Conservation (phyloP, 2,888 invertebrate species). For the Allophyes oxyacanthae region DNA sequence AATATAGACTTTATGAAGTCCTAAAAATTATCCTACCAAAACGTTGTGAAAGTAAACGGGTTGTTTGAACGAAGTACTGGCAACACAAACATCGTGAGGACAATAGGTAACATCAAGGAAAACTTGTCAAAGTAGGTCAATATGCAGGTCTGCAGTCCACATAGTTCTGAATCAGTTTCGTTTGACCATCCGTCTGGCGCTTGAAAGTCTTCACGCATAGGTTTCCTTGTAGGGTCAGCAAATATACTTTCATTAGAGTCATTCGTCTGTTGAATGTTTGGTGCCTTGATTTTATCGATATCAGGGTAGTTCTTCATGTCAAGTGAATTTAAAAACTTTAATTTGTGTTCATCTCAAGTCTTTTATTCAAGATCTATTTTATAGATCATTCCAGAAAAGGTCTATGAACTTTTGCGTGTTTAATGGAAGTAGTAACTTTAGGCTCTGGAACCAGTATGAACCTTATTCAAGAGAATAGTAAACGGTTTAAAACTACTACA, state of each 20-base stretch:
- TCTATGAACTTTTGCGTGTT: no score
- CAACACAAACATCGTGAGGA: constrained; percentile 5
- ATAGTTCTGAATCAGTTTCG: constrained; percentile 25
- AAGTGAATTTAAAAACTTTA: neutral
- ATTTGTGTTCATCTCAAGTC: no score
- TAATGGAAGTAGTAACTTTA: no score
- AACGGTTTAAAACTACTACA: no score
- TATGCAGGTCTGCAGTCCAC: constrained; percentile 6
- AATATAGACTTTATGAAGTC: no score
- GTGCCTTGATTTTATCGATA: constrained; percentile 3
- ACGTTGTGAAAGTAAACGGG: neutral
- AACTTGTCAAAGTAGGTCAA: constrained; percentile 37
- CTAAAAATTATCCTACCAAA: no score
- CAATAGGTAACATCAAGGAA: constrained; percentile 38
- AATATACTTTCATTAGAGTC: constrained; percentile 1
- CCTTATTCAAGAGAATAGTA: no score
- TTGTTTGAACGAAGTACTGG: neutral
- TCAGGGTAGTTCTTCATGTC: neutral
- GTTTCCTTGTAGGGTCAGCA: constrained; percentile 17
- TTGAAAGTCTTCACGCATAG: constrained; percentile 20
- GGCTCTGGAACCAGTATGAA: no score
- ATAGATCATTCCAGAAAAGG: no score
- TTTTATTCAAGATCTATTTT: no score
- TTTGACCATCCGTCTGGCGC: constrained; percentile 10
- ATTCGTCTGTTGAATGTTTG: constrained; percentile 13